These are phyloP conservation scores for Buphagus erythrorhynchus DNA, from an alignment of 2,797 vertebrate species.

Conservation along the genomic window DNA sequence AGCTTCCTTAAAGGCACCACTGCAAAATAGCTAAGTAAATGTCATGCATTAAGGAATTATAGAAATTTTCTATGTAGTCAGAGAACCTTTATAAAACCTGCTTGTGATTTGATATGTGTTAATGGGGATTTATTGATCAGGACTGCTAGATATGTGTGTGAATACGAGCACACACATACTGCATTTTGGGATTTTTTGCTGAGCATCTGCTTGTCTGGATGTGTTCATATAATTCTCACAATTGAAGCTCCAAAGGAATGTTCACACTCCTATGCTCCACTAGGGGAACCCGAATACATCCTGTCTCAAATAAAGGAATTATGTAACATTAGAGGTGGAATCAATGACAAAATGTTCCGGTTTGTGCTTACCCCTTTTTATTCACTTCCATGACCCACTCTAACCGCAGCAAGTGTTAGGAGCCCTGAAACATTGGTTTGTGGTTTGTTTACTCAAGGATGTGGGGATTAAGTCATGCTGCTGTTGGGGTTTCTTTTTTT, in stretches of 20 bases:
- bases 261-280: conserved; percentile 52
- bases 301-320: not conserved
- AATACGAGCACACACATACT: not conserved
- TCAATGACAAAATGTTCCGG: not conserved
- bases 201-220: conserved; percentile 59
- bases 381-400: not conserved
- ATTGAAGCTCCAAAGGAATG: conserved; percentile 37
- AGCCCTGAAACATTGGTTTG: conserved; percentile 11
- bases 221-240: conserved; percentile 39
- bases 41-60: not conserved
- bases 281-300: not conserved
- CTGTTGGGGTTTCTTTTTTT: not conserved
- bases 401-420: conserved; percentile 31
- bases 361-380: not conserved
- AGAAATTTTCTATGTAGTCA: not conserved
- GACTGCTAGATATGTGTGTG: not conserved
- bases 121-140: not conserved
- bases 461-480: not conserved
- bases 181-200: not conserved
- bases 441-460: conserved; percentile 40
- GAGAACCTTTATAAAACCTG: not conserved
- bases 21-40: not conserved
- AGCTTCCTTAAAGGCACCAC: not conserved
- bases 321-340: not conserved
- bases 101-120: not conserved